A percentile compares a stretch with the other conserved stretches of the same genome.
phyloP scores from a whole-genome alignment of 2,888 invertebrate genomes.

The Eupithecia pulchellata region DNA sequence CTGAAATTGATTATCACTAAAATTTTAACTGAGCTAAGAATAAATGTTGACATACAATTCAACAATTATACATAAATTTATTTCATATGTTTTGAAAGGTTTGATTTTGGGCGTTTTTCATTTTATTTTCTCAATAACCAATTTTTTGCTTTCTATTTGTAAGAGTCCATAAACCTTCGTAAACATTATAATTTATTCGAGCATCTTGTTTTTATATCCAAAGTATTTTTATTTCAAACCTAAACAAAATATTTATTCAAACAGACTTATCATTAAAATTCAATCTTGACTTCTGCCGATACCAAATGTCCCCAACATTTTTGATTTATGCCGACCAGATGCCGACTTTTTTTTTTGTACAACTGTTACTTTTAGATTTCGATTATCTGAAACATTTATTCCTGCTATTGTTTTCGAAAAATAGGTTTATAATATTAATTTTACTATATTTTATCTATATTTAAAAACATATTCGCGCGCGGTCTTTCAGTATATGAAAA shows the following conservation, averaged over 20 bases:
- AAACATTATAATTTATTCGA: neutral
- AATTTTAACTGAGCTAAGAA: too few relatives aligned
- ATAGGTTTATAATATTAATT: neutral
- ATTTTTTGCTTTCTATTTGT: neutral
- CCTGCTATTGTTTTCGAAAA: neutral
- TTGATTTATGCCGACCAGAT: neutral
- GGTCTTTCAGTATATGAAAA: too few relatives aligned
- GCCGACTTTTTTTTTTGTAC: neutral
- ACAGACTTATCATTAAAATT: slow-evolving; percentile 1
- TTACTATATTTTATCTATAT: neutral
- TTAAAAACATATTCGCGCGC: too few relatives aligned
- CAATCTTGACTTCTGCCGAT: neutral
- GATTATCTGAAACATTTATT: neutral
- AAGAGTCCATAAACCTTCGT: neutral
- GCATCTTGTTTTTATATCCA: neutral
- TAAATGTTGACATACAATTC: too few relatives aligned
- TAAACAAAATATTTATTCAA: slow-evolving; percentile 1
- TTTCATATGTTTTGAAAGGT: neutral
- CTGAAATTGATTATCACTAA: too few relatives aligned
- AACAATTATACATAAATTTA: too few relatives aligned
- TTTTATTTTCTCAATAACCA: neutral
- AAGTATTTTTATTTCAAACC: neutral
- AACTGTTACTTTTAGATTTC: neutral
- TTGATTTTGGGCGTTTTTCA: neutral
- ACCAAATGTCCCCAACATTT: neutral